Percentiles rank a stretch among this genome's conserved stretches.
phyloP scores from a whole-genome alignment of 2,888 invertebrate genomes.

The Drosophila kokeensis region DNA sequence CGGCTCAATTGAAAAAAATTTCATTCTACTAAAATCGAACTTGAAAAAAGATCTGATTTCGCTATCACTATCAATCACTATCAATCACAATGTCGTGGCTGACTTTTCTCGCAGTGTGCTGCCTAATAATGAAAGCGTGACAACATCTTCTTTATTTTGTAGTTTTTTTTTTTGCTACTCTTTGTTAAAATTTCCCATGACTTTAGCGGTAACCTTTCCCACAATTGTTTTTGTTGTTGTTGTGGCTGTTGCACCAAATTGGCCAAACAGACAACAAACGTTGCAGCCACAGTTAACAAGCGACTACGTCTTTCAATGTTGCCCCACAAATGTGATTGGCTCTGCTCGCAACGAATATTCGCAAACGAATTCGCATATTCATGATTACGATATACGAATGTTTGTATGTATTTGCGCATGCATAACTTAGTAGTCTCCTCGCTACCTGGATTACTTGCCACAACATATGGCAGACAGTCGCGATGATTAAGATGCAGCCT shows the following conservation, averaged over 20 bases:
- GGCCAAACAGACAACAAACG: conserved; percentile 36
- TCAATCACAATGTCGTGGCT: background rate
- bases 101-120: background rate
- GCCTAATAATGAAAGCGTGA: conserved; percentile 55
- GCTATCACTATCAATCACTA: no score
- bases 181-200: conserved; percentile 68
- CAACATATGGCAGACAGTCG: conserved; percentile 3
- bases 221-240: conserved; percentile 65
- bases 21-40: background rate
- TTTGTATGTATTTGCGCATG: conserved; percentile 61
- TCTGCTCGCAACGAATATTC: conserved; percentile 23
- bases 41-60: background rate
- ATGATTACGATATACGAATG: conserved; percentile 49
- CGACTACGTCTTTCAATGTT: conserved; percentile 17
- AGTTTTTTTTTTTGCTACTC: conserved; percentile 21
- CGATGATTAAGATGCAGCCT: conserved; percentile 60
- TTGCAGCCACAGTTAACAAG: conserved; percentile 32
- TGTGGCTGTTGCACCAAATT: conserved; percentile 56
- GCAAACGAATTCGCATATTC: conserved; percentile 64
- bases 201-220: conserved; percentile 74
- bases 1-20: background rate
- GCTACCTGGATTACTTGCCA: background rate
- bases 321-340: conserved; percentile 44
- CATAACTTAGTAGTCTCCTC: conserved; percentile 60
- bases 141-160: background rate